Percentiles rank a stretch among this genome's conserved stretches.
Conservation (phyloP, 2,113 vertebrate species). For the Noturus placidus region DNA sequence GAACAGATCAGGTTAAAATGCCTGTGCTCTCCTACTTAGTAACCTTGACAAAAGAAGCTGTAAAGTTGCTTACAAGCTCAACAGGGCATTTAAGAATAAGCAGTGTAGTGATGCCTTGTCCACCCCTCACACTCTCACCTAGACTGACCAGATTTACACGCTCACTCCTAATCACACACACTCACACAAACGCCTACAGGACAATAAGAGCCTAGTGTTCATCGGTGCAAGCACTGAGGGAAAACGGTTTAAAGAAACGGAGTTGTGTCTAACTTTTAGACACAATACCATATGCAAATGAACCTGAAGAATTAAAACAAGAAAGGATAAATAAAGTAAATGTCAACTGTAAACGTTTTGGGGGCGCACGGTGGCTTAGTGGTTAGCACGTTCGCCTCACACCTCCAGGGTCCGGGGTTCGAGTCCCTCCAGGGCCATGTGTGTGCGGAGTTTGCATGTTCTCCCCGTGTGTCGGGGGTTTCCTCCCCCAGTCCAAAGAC, state of each 20-base stretch:
- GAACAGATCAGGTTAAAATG: slow-evolving; percentile 10
- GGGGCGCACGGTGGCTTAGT: no score
- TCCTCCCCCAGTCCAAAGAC: no score
- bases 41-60: slow-evolving; percentile 43
- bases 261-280: neutral
- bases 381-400: no score
- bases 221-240: neutral
- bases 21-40: slow-evolving; percentile 27
- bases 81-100: slow-evolving; percentile 64
- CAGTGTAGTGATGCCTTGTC: slow-evolving; percentile 48
- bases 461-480: no score
- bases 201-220: neutral
- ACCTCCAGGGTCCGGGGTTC: no score
- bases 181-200: neutral
- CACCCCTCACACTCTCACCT: slow-evolving; percentile 54
- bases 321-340: neutral
- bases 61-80: slow-evolving; percentile 56
- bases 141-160: slow-evolving; percentile 2
- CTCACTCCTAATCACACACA: neutral
- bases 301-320: neutral
- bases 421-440: no score
- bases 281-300: neutral
- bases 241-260: neutral
- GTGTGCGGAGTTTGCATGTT: no score
- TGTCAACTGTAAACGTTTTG: neutral